phyloP scores from a whole-genome alignment of 53 echinoderm and acorn worm genomes.

The Patiria pectinifera region DNA sequence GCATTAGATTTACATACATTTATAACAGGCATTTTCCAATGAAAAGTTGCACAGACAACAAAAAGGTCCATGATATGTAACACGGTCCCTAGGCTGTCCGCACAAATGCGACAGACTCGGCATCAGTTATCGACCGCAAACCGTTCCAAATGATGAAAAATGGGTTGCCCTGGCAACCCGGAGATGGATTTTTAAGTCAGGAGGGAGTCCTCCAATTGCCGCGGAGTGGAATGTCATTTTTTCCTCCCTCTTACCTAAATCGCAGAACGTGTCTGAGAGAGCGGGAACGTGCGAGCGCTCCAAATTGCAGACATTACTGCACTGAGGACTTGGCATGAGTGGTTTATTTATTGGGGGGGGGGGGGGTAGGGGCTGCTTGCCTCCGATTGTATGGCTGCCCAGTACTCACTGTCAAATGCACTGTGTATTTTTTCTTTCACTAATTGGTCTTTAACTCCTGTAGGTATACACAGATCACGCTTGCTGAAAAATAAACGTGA shows the following conservation, averaged over 20 bases:
- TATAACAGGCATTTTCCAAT: too few relatives aligned
- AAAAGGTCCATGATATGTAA: too few relatives aligned
- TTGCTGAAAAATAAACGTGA: not conserved
- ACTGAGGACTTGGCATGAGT: not conserved
- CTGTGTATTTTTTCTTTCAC: not conserved
- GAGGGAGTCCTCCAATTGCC: not conserved
- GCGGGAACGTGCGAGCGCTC: conserved; percentile 1
- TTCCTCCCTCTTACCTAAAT: not conserved
- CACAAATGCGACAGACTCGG: not conserved
- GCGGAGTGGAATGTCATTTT: not conserved
- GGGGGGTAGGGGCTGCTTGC: not conserved
- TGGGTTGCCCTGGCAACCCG: conserved; percentile 31
- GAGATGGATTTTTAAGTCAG: conserved; percentile 25
- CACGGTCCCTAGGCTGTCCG: not conserved
- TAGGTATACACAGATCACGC: not conserved
- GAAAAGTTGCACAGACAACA: too few relatives aligned
- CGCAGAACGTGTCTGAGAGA: conserved; percentile 5
- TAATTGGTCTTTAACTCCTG: not conserved
- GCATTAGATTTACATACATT: too few relatives aligned
- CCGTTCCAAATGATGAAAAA: conserved; percentile 10
- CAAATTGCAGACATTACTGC: conserved; percentile 13
- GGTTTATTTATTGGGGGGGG: conserved; percentile 27
- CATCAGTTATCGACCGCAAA: conserved; percentile 12
- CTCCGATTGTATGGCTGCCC: not conserved
- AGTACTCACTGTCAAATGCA: not conserved